These are phyloP conservation scores for Apodemus sylvaticus DNA, from an alignment of 2,113 vertebrate genomes.

Conservation along the genomic window DNA sequence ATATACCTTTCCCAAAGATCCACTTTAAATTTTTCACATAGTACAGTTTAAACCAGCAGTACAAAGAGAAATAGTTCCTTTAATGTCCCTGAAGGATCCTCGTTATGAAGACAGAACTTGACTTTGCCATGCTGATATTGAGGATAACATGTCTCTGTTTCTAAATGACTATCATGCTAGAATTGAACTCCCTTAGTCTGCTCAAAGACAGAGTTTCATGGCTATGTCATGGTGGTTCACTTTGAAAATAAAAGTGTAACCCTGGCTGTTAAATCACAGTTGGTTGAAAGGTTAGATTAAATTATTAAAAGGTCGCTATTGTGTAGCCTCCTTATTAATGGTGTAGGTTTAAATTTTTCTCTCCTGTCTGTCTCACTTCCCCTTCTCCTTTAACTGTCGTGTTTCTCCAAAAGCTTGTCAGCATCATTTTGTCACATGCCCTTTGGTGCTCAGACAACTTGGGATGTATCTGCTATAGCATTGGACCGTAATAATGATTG, in stretches of 20 bases:
- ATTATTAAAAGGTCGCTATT: constrained; percentile 12
- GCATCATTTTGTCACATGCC: background rate
- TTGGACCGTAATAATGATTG: constrained; percentile 17
- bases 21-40: constrained; percentile 2
- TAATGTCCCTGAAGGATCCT: background rate
- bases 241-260: constrained; percentile 18
- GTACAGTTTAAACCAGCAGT: background rate
- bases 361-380: background rate
- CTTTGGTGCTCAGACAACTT: constrained; percentile 27
- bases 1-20: constrained; percentile 10
- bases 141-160: background rate
- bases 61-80: constrained; percentile 38
- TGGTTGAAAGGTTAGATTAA: background rate
- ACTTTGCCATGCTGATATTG: background rate
- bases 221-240: background rate
- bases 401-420: background rate
- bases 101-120: constrained; percentile 16
- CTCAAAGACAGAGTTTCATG: constrained; percentile 13
- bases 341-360: background rate
- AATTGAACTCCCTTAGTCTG: background rate
- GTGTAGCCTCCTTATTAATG: background rate
- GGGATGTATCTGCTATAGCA: background rate
- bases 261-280: constrained; percentile 8
- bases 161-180: background rate
- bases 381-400: constrained; percentile 33